These are phyloP conservation scores for Pelodiscus sinensis DNA, from an alignment of 2,113 vertebrate genomes.

Conservation along the genomic window DNA sequence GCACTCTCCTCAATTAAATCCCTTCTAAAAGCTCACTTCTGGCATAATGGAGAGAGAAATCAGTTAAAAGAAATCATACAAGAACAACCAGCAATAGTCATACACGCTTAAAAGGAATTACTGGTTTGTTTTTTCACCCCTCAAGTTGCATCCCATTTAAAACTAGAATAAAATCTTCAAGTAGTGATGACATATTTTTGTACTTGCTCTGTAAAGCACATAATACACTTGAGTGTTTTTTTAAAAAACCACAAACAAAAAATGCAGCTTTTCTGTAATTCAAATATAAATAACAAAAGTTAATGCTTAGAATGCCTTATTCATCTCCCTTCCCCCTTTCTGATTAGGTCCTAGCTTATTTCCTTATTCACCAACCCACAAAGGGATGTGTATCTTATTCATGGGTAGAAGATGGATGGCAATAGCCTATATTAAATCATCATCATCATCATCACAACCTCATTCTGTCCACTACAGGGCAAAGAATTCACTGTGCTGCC, in stretches of 20 bases:
- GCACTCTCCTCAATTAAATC: background rate
- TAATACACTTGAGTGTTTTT: background rate
- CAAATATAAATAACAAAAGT: background rate
- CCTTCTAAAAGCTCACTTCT: background rate
- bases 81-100: background rate
- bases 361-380: background rate
- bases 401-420: background rate
- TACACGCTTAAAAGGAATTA: background rate
- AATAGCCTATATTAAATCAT: background rate
- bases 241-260: background rate
- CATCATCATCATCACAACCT: background rate
- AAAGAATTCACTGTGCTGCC: background rate
- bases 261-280: background rate
- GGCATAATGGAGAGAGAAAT: fast-evolving
- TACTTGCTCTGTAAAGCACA: background rate
- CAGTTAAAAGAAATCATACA: background rate
- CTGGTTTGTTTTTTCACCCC: background rate
- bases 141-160: background rate
- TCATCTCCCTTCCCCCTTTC: background rate
- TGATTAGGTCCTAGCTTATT: background rate
- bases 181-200: background rate
- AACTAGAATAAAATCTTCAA: background rate
- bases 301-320: background rate
- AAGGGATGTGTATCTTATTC: background rate
- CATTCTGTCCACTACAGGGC: background rate